Evolutionary conservation across 1,140 invertebrate species (phyloP), one percentile per base, ranked within the genome.

Genomic region (Caerostris darwini): DNA sequence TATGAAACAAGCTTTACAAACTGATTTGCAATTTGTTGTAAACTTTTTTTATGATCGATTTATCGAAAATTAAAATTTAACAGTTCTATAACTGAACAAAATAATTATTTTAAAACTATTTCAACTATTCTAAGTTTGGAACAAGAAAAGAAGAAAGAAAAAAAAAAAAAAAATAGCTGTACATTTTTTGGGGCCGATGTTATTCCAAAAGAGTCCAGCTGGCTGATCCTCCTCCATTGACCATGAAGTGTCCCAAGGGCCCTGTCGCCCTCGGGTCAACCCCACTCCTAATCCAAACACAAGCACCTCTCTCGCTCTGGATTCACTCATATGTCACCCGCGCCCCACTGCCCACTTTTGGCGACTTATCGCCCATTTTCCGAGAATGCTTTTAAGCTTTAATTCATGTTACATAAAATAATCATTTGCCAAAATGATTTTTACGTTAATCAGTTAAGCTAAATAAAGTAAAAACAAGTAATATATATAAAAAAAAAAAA

Each of bases 121-220:
- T n/a, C n/a, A n/a, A n/a, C n/a, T n/a, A 34, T 34, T 34, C 34
- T 34, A 34, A 34, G 3, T 14, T 64, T 64, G 61, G n/a, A 5
- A 64, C 10, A 64, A 64, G n/a, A 64, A 64, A 64, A 14, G 10
- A n/a, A 64, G n/a, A 85, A n/a, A 7, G 57, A 85, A 3, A 7
- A 5, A 64, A 61, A 58, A 59, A 87, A 7, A 87, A 87, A 87
- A 61, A 64, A 86, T 7, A 53, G n/a, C 34, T 64, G 61, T 64
- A 64, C 61, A 64, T 64, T 64, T 17, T 64, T 64, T 14, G 71
- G 5, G 71, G 67, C 64, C 64, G 69, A 89, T 94, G 92, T 94
- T 94, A 94, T 89, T 94, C 82, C 92, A 89, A 82, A 82, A 94
- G 92, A 94, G 57, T 94, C 90, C 92, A 93, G 92, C 92, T 93